A percentile compares a stretch with the other conserved stretches of the same genome.
Conservation (phyloP, 2,113 vertebrate species). For the Ornithorhynchus anatinus region DNA sequence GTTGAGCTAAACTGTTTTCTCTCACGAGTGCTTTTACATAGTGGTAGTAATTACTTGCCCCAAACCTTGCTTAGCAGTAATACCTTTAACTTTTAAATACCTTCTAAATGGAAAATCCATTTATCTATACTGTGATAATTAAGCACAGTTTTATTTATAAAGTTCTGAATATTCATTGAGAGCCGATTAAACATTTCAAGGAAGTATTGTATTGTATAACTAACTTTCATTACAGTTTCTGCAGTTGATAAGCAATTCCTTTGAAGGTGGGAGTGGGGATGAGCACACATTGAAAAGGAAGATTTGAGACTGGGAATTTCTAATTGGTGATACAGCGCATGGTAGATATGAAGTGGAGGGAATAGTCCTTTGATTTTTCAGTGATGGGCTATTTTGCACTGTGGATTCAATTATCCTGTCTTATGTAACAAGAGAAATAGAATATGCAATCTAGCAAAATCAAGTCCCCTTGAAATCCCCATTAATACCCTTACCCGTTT, state of each 20-base stretch:
- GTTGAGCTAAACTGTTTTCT: neutral
- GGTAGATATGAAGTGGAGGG: neutral
- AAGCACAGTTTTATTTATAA: neutral
- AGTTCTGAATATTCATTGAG: neutral
- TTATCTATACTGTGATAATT: neutral
- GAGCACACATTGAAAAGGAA: conserved; percentile 17
- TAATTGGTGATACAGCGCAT: neutral
- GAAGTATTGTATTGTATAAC: neutral
- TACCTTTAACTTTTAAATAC: too few relatives aligned
- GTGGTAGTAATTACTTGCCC: neutral
- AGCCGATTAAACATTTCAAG: conserved; percentile 19
- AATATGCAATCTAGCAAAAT: conserved; percentile 17
- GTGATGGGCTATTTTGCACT: neutral
- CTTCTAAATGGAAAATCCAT: neutral
- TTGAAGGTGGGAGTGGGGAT: neutral
- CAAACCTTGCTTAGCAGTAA: neutral
- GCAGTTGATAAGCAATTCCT: conserved; percentile 1
- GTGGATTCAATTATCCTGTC: conserved; percentile 1
- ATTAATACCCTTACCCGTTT: conserved; percentile 3
- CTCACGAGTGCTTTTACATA: neutral
- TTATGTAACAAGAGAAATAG: neutral
- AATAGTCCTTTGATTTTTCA: too few relatives aligned
- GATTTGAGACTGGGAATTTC: conserved; percentile 4
- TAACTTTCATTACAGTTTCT: conserved; percentile 11
- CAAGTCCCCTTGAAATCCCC: conserved; percentile 19